A percentile compares a stretch with the other conserved stretches of the same genome.
phyloP scores from a whole-genome alignment of 2,113 vertebrate genomes.

The Cricetomys ansorgei region DNA sequence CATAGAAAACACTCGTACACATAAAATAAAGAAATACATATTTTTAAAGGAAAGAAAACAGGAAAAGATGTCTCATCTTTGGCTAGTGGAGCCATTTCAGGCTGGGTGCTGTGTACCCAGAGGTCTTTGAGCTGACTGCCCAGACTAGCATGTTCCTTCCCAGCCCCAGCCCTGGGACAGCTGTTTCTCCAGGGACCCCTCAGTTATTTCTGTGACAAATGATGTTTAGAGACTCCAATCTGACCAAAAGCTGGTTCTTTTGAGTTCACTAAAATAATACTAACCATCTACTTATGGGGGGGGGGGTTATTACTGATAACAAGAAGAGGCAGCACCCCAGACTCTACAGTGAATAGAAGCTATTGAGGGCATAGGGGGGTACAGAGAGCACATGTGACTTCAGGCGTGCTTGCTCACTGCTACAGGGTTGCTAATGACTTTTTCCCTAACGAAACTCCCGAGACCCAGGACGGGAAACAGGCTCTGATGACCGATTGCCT shows the following conservation, averaged over 20 bases:
- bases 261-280: neutral
- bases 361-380: accelerated
- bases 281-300: neutral
- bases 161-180: neutral
- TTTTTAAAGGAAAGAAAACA: neutral
- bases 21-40: neutral
- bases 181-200: neutral
- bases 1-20: neutral
- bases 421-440: neutral
- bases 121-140: neutral
- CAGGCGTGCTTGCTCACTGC: neutral
- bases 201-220: neutral
- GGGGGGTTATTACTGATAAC: neutral
- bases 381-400: neutral
- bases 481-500: neutral
- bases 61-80: neutral
- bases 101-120: neutral
- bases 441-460: neutral
- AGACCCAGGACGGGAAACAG: neutral
- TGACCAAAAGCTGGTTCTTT: neutral
- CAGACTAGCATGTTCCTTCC: neutral
- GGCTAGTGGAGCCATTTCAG: neutral
- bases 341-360: neutral
- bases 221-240: neutral
- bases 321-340: neutral